Conservation (phyloP, 92 coral and sea anemone species). For the Ricordea florida region DNA sequence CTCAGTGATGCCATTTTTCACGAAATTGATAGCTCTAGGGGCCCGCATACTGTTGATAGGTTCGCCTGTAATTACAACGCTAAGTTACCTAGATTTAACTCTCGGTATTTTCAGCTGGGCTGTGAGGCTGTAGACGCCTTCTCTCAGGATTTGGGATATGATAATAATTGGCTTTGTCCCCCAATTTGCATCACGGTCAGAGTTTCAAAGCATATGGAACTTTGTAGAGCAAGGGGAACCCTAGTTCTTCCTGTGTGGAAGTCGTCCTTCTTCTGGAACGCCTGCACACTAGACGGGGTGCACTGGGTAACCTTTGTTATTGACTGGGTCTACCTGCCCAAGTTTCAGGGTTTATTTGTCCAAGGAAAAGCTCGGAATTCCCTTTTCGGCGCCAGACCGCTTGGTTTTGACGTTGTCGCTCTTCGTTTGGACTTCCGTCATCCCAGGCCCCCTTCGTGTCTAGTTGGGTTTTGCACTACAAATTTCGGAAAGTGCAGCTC, state of each 20-base stretch:
- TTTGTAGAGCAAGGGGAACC: conserved; percentile 12
- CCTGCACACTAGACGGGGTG: conserved; percentile 13
- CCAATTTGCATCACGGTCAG: conserved; percentile 16
- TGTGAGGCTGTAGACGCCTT: no score
- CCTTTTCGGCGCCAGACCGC: conserved; percentile 12
- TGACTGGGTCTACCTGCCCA: conserved; percentile 18
- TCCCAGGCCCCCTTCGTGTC: neutral
- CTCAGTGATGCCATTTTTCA: conserved; percentile 10
- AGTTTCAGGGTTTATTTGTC: neutral
- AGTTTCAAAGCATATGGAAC: conserved; percentile 17
- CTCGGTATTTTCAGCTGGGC: no score
- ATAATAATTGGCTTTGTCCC: conserved; percentile 25
- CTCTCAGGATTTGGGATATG: conserved; percentile 13
- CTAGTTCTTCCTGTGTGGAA: conserved; percentile 19
- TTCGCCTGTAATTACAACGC: conserved; percentile 1
- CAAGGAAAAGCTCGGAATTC: conserved; percentile 7
- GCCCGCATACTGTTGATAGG: neutral
- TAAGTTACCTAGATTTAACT: conserved; percentile 4
- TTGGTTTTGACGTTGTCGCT: conserved; percentile 7
- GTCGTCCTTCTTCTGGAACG: conserved; percentile 28
- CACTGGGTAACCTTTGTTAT: conserved; percentile 14
- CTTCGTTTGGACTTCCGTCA: neutral
- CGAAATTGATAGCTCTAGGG: neutral
- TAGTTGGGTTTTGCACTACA: no score
- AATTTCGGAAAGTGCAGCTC: no score